Evolutionary conservation across 2,797 vertebrate genomes (phyloP), one percentile per base, ranked within the genome.

Genomic region (Lepidocolaptes lacrymiger): DNA sequence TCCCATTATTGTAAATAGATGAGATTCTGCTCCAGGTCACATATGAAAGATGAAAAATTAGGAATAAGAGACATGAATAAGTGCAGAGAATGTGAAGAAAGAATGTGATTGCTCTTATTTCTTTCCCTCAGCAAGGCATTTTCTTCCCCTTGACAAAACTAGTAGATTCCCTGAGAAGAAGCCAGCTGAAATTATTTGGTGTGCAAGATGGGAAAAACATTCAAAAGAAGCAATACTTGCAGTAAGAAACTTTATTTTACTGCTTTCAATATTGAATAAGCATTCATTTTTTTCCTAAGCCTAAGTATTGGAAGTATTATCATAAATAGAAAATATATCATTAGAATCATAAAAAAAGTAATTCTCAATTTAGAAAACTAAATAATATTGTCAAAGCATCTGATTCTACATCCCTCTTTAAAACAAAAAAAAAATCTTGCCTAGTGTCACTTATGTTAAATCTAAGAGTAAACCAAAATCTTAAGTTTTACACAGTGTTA

Each of bases 1-100:
- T 73, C 80, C 76, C 85, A 95, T 96, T 96, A 96, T 77, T 91
- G 58, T 92, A 94, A 94, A 96, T 91, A 91, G 92, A 95, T 95
- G 87, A 96, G 89, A 92, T 91, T 96, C 91, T 91, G 88, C 91
- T 96, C 49, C 89, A 88, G 81, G 93, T 85, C 87, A 92, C 48
- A 22, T 69, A 69, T 44, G 79, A 94, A 96, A 93, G 61, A 95
- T 95, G 95, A 95, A 94, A 95, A 97, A 94, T 89, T 92, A 94
- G 75, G 82, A 93, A 41, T 44, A 93, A 96, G 32, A 94, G 89
- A 85, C 66, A 78, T 59, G 72, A 94, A 56, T 64, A 92, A 93
- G 68, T 58, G 41, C 51, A 68, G 66, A 77, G 49, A 88, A 93
- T 24, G 39, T 56, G 51, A 94, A 88, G 43, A 85, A 91, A 73